phyloP scores from a whole-genome alignment of 2,113 vertebrate genomes.

The Butorides virescens region DNA sequence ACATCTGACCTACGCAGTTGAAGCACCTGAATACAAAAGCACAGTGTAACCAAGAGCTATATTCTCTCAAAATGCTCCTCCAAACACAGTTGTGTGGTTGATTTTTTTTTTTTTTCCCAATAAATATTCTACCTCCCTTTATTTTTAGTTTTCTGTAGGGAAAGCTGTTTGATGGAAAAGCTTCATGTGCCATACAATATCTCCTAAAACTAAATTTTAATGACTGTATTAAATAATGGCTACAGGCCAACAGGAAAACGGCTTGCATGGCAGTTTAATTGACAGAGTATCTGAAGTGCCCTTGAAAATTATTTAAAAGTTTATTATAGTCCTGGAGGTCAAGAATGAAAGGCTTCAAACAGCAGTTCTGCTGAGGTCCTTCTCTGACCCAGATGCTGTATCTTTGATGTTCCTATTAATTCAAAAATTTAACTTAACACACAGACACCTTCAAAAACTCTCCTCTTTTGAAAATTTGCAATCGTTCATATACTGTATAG shows the following conservation, averaged over 20 bases:
- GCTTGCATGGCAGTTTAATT: conserved; percentile 54
- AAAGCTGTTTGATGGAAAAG: neutral
- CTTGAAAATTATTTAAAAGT: conserved; percentile 67
- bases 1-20: neutral
- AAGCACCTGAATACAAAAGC: neutral
- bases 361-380: conserved; percentile 35
- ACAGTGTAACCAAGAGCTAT: neutral
- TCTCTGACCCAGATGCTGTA: conserved; percentile 38
- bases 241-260: conserved; percentile 43
- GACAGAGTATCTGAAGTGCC: conserved; percentile 53
- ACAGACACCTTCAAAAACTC: conserved; percentile 46
- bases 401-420: conserved; percentile 57
- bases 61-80: neutral
- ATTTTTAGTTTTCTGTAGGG: neutral
- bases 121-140: neutral
- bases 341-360: conserved; percentile 61
- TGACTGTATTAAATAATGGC: conserved; percentile 47
- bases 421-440: conserved; percentile 38
- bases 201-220: conserved; percentile 49
- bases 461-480: conserved; percentile 1
- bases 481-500: neutral
- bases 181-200: neutral
- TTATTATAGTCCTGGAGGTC: conserved; percentile 61
- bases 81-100: neutral
- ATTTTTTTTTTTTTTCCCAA: neutral